Conservation (phyloP, 1,140 invertebrate species). For the Heterodera carotae region DNA sequence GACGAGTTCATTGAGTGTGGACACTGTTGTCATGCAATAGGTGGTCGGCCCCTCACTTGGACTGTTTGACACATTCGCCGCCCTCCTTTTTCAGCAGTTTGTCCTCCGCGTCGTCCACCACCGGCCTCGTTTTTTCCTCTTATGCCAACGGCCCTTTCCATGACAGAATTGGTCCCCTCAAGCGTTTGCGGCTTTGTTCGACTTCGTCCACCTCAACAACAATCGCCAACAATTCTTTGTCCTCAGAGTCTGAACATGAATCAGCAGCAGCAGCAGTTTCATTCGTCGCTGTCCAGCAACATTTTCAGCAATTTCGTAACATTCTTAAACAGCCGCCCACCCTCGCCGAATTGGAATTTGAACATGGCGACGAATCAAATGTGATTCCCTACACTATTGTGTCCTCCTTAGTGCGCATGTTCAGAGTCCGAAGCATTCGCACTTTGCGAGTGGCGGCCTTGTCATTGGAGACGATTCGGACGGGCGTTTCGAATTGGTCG, state of each 20-base stretch:
- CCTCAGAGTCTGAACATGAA: not conserved
- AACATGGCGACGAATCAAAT: not conserved
- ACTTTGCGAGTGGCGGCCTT: conserved; percentile 11
- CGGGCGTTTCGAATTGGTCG: conserved; percentile 44
- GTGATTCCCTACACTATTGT: not conserved
- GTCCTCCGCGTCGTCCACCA: not conserved
- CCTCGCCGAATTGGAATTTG: not conserved
- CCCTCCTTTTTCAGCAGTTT: not conserved
- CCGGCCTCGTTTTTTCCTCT: too few species aligned
- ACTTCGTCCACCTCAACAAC: not conserved
- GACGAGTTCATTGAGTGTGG: too few species aligned
- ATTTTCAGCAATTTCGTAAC: not conserved
- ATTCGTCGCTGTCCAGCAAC: not conserved
- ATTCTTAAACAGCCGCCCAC: not conserved
- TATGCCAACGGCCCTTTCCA: not conserved
- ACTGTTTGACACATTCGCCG: not conserved
- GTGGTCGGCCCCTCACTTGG: too few species aligned
- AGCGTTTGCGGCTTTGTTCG: not conserved
- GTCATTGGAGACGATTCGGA: conserved; percentile 43
- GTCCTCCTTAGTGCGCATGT: too few species aligned
- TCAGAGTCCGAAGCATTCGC: conserved; percentile 1
- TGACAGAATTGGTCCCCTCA: not conserved
- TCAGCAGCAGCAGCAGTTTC: not conserved
- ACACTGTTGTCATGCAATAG: too few species aligned
- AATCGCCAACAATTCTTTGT: not conserved